Evolutionary conservation across 2,797 vertebrate genomes (phyloP).

Genomic region (Halcyon badia): DNA sequence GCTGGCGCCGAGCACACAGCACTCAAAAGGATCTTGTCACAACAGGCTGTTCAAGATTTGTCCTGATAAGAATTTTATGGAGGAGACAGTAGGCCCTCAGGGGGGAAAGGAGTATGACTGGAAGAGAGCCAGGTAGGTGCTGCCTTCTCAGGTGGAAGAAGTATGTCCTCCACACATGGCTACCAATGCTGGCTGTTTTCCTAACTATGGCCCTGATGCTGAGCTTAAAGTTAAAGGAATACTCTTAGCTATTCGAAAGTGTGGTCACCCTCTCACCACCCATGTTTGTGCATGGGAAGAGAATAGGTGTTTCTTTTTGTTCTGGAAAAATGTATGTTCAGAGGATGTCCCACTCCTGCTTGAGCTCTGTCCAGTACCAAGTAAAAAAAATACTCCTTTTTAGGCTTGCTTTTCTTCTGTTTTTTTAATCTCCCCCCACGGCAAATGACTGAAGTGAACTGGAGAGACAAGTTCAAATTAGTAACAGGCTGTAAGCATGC

Average conservation of each 20-base stretch:
- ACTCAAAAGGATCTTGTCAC: background rate
- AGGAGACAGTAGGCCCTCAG: background rate
- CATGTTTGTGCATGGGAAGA: background rate
- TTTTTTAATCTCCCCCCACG: background rate
- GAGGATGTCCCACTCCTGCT: background rate
- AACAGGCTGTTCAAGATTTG: background rate
- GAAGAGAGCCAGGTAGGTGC: background rate
- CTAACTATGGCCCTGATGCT: background rate
- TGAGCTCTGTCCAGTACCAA: background rate
- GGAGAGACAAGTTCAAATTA: slow-evolving; percentile 34
- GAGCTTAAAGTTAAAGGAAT: background rate
- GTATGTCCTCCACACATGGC: background rate
- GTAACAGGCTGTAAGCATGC: background rate
- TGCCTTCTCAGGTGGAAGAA: background rate
- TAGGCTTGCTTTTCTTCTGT: background rate
- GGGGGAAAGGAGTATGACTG: background rate
- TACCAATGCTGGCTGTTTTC: background rate
- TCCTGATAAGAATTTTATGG: background rate
- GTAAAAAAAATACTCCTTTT: background rate
- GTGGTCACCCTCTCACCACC: background rate
- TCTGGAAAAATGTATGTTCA: background rate
- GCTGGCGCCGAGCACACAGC: rapidly evolving
- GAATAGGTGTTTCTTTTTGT: background rate
- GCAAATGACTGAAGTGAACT: slow-evolving; percentile 23
- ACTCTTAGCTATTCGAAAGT: background rate